These are phyloP conservation scores for Latrodectus elegans DNA, from an alignment of 2,888 invertebrate genomes.

Conservation along the genomic window DNA sequence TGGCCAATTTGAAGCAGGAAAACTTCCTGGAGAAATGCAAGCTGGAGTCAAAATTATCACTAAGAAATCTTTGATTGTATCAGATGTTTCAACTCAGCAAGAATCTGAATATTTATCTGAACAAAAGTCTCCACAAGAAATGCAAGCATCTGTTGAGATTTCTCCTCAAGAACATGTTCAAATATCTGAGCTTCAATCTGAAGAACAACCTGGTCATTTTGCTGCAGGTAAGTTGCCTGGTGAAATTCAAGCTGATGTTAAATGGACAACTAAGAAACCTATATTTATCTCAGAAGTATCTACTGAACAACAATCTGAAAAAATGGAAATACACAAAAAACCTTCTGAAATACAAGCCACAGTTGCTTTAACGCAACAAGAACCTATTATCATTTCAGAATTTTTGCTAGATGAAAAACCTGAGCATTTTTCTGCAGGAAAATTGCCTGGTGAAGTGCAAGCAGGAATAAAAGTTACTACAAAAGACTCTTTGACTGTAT, in stretches of 20 bases:
- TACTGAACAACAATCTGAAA: conserved; percentile 44
- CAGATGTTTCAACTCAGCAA: conserved; percentile 75
- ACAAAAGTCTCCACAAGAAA: conserved; percentile 21
- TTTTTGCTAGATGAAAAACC: conserved; percentile 61
- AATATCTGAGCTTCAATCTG: conserved; percentile 43
- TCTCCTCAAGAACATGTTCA: conserved; percentile 41
- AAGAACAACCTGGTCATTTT: conserved; percentile 65
- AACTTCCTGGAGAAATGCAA: conserved; percentile 78
- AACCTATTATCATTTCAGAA: conserved; percentile 62
- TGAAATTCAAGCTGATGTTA: conserved; percentile 60
- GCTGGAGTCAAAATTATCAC: conserved; percentile 73
- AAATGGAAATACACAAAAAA: conserved; percentile 31
- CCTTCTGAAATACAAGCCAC: conserved; percentile 43
- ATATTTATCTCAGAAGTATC: conserved; percentile 54
- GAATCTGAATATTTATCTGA: conserved; percentile 73
- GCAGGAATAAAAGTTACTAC: conserved; percentile 63
- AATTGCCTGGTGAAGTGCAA: conserved; percentile 63
- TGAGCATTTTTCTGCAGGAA: conserved; percentile 65
- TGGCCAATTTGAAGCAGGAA: conserved; percentile 65
- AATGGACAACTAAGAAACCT: conserved; percentile 61
- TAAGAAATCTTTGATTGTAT: conserved; percentile 75
- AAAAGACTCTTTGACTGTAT: conserved; percentile 56
- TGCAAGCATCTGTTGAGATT: conserved; percentile 32
- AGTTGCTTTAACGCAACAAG: conserved; percentile 51
- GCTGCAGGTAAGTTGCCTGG: conserved; percentile 64